Evolutionary conservation across 2,113 vertebrate genomes (phyloP), one percentile per base, ranked within the genome.

Genomic region (Passer domesticus): DNA sequence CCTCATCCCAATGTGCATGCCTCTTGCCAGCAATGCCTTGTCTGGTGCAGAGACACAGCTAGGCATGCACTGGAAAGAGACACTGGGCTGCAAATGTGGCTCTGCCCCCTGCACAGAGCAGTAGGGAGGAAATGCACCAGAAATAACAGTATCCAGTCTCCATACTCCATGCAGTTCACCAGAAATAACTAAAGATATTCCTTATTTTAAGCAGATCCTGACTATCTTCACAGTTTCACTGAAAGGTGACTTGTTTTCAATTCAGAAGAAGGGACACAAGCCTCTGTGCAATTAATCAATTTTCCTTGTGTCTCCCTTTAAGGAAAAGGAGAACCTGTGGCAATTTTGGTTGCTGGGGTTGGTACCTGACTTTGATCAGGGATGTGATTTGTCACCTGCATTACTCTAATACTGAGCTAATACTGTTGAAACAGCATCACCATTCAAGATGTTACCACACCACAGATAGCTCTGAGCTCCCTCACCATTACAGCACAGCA

Each of bases 371-470:
- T 91, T 74, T 55, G 56, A 46, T 87, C 23, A 70, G 50, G 43
- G 20, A 35, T 53, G 31, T 63, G 47, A 82, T 59, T 80, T 68
- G 30, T 53, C 60, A 86, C 31, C 31, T 25, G 6, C 56, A 12
- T 47, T 49, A 20, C 67, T 20, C 62, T 19, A 55, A 39, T 14
- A 53, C 50, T 30, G 47, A 75, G 27, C 31, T 72, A 62, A 25
- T 7, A 53, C 28, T 49, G 56, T 17, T 53, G 44, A 60, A 90
- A 68, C 8, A 72, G 44, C 35, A 33, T 25, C 0, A 0, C 23
- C 20, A 35, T 14, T 68, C 27, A 44, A 47, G 72, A 11, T n/a
- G 13, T 33, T 47, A n/a, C 30, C 49, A 41, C 3, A 13, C 18
- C 24, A 5, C 7, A 52, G 41, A 49, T 7, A 64, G 31, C 53